phyloP scores from a whole-genome alignment of 2,888 invertebrate genomes.

The Plemyria rubiginata region DNA sequence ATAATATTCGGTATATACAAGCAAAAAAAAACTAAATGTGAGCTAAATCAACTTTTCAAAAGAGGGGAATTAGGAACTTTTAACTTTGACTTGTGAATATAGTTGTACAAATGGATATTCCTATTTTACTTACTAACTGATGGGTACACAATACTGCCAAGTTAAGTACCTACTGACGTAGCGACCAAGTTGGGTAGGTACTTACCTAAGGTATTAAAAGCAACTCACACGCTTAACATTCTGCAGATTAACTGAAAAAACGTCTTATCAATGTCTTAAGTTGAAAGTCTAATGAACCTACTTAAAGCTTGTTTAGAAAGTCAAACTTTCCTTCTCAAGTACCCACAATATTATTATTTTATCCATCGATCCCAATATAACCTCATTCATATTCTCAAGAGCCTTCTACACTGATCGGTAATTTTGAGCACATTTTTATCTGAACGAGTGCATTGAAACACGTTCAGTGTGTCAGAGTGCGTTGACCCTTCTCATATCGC shows the following conservation, averaged over 20 bases:
- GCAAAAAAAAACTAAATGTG: too few species aligned
- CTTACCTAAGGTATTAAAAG: too few species aligned
- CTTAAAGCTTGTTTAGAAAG: slow-evolving; percentile 34
- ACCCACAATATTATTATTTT: slow-evolving; percentile 20
- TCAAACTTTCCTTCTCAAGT: slow-evolving; percentile 30
- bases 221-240: background rate
- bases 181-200: background rate
- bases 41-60: too few species aligned
- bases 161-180: background rate
- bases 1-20: too few species aligned
- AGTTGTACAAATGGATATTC: too few species aligned
- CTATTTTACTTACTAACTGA: too few species aligned
- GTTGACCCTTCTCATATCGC: slow-evolving; percentile 74
- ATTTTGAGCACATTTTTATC: slow-evolving; percentile 48
- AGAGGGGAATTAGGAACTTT: too few species aligned
- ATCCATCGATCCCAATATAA: slow-evolving; percentile 26
- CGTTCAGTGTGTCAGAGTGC: slow-evolving; percentile 57
- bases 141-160: too few species aligned
- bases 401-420: slow-evolving; percentile 11
- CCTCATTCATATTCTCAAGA: slow-evolving; percentile 37
- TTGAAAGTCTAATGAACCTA: slow-evolving; percentile 35
- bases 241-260: slow-evolving; percentile 18
- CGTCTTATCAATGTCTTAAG: slow-evolving; percentile 23
- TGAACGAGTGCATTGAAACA: slow-evolving; percentile 54
- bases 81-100: too few species aligned